Base-by-base conservation (phyloP, 1,140 invertebrate species). In the Zaprionus africanus region DNA sequence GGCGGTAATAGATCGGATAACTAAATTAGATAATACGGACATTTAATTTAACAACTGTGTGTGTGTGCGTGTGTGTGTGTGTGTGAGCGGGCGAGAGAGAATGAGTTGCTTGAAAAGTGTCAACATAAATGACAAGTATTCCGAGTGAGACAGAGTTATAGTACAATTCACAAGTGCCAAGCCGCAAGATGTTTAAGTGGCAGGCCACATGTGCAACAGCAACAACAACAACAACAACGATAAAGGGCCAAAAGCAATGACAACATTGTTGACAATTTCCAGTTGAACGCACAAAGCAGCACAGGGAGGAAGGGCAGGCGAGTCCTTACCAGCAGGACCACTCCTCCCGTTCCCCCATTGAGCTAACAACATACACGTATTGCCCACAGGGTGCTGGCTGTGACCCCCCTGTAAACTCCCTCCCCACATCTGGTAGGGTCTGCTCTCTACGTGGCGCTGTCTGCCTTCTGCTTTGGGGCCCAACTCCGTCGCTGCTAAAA, bases 191-290 rank as follows among this genome's bases (percentile, higher is more conserved):
- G 71, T 64, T 63, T 41, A 76, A 88, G 77, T 88, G 63, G 66
- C 67, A 31, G 17, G 70, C 43, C 66, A 87, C 75, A 87, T 87
- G 73, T 83, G 77, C 57, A 71, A 64, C 38, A 63, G 26, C 62
- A 70, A 36, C 46, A 56, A 36, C 64, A 57, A 11, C 68, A 65
- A 59, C 31, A 63, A 19, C 17, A 63, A 62, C 41, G 49, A 36
- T 53, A 66, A 28, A 76, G 34, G 49, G 60, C 77, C 78, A 84
- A 61, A 71, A 84, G 78, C 77, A 80, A 86, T 86, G 74, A 73
- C 81, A 76, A 77, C 76, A 85, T 78, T 73, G 79, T 79, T 84
- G 85, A 90, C 81, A 90, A 79, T 85, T 85, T 90, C 85, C 76
- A 90, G 85, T 85, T 90, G 85, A 90, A 65, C 69, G 70, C 85